Conservation (phyloP, 2,113 vertebrate genomes). For the Hoplias malabaricus region DNA sequence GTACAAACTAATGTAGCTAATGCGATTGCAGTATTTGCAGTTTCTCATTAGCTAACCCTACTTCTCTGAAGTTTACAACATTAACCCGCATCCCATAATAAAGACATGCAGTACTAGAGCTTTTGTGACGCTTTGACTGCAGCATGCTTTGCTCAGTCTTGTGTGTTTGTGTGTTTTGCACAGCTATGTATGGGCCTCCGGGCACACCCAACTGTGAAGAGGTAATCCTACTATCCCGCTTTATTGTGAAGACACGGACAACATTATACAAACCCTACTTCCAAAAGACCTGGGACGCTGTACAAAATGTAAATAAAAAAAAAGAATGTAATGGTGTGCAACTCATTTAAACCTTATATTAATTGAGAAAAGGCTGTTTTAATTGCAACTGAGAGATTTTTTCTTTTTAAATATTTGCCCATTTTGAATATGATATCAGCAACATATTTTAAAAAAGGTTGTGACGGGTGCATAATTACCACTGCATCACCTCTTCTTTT, state of each 20-base stretch:
- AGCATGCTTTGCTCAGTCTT: slow-evolving; percentile 49
- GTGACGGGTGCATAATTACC: no score
- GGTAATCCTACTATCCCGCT: slow-evolving; percentile 25
- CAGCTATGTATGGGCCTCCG: slow-evolving; percentile 32
- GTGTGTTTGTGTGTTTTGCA: slow-evolving; percentile 49
- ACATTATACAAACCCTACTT: neutral
- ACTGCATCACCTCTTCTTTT: no score
- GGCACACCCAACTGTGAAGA: slow-evolving; percentile 46
- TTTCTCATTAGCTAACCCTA: slow-evolving; percentile 11
- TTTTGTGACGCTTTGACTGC: slow-evolving; percentile 48
- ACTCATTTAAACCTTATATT: no score
- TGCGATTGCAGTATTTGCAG: slow-evolving; percentile 42
- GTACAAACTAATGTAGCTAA: slow-evolving; percentile 29
- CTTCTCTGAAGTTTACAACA: slow-evolving; percentile 36
- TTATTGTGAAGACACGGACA: slow-evolving; percentile 41
- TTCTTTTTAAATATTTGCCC: no score
- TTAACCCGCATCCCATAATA: slow-evolving; percentile 33
- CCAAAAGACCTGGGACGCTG: no score
- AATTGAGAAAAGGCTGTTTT: no score
- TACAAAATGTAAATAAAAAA: no score
- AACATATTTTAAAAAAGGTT: no score
- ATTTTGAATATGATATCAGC: no score
- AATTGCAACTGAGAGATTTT: no score
- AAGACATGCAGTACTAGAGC: slow-evolving; percentile 56
- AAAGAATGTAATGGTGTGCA: no score